Evolutionary conservation across 2,113 vertebrate genomes (phyloP).

Genomic region (Stomatorhinus ivindoensis): DNA sequence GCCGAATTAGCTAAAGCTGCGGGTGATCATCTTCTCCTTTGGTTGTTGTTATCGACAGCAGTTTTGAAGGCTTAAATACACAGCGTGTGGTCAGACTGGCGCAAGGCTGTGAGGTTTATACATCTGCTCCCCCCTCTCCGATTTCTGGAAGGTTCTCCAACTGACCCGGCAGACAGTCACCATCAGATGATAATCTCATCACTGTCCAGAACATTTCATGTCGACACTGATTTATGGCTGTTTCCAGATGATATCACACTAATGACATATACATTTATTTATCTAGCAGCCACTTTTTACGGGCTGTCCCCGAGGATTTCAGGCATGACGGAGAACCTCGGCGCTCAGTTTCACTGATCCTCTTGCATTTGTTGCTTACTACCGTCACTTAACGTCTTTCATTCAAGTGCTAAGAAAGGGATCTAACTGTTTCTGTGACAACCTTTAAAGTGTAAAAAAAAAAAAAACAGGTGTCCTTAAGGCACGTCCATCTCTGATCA

Average conservation of each 20-base stretch:
- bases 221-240: not conserved
- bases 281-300: not conserved
- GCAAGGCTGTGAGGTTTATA: not conserved
- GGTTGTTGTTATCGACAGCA: not conserved
- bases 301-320: not conserved
- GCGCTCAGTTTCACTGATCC: not conserved
- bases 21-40: not conserved
- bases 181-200: not conserved
- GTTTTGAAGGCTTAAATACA: not conserved
- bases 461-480: not conserved
- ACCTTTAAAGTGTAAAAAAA: no score
- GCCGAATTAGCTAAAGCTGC: not conserved
- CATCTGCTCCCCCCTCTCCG: not conserved
- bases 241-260: not conserved
- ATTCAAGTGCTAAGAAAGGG: not conserved
- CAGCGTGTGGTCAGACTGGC: not conserved
- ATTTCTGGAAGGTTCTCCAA: not conserved
- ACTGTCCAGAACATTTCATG: not conserved
- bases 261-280: not conserved
- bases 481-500: not conserved
- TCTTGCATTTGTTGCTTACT: not conserved
- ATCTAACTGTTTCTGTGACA: not conserved
- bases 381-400: not conserved
- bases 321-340: not conserved
- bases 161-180: not conserved